A percentile compares a stretch with the other conserved stretches of the same genome.
These are phyloP conservation scores for Temnothorax curvispinosus DNA, from an alignment of 1,140 invertebrate species.

Conservation along the genomic window DNA sequence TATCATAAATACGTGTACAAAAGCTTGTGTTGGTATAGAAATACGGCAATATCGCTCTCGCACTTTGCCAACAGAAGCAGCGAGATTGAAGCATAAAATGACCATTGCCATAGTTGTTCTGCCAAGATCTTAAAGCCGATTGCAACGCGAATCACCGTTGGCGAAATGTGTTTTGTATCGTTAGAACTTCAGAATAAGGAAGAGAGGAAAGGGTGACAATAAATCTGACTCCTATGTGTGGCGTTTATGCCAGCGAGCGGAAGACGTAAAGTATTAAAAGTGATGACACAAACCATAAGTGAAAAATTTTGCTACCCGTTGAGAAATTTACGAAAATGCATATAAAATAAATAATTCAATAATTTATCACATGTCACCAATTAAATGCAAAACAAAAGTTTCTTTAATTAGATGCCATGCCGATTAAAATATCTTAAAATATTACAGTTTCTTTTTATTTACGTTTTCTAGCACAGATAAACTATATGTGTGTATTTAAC, in stretches of 20 bases:
- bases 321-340: not conserved
- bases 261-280: constrained; percentile 8
- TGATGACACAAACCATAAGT: not conserved
- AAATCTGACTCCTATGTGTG: constrained; percentile 30
- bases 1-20: not conserved
- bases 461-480: not conserved
- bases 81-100: constrained; percentile 50
- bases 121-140: constrained; percentile 41
- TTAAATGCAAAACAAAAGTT: not conserved
- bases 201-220: not conserved
- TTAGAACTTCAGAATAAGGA: constrained; percentile 29
- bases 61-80: constrained; percentile 36
- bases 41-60: not conserved
- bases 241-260: not conserved
- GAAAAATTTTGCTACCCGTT: not conserved
- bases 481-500: not conserved
- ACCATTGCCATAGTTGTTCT: constrained; percentile 2
- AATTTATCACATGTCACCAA: not conserved
- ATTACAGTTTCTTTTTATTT: not conserved
- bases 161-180: constrained; percentile 37
- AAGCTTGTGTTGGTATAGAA: not conserved
- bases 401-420: not conserved
- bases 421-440: not conserved
- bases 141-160: not conserved
- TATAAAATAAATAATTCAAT: not conserved